Evolutionary conservation across 2,888 invertebrate species (phyloP).

Genomic region (Hecatera dysodea): DNA sequence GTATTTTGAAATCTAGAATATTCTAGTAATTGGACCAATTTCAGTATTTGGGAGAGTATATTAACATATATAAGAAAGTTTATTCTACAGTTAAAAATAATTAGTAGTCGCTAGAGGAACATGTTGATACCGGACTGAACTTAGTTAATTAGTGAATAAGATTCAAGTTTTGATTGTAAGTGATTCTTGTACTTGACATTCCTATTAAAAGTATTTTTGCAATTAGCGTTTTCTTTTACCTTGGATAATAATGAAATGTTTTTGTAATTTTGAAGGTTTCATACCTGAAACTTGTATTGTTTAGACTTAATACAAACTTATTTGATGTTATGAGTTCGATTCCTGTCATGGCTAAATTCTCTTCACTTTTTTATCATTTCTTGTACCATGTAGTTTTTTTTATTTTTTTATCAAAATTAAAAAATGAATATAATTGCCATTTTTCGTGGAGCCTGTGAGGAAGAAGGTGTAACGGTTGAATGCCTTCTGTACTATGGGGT

Average conservation of each 20-base stretch:
- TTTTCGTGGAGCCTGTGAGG: too few species aligned
- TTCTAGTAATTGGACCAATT: slow-evolving; percentile 34
- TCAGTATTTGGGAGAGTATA: slow-evolving; percentile 4
- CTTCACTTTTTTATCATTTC: neutral
- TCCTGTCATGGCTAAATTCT: neutral
- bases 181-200: slow-evolving; percentile 51
- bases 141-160: slow-evolving; percentile 40
- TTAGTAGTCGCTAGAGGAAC: slow-evolving; percentile 5
- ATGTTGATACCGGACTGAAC: slow-evolving; percentile 16
- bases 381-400: neutral
- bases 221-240: slow-evolving; percentile 30
- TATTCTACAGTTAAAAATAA: neutral
- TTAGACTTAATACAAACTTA: neutral
- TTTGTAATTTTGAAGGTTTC: slow-evolving; percentile 6
- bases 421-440: neutral
- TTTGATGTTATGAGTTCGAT: neutral
- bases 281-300: neutral
- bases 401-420: too few species aligned
- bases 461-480: too few species aligned
- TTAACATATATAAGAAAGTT: neutral
- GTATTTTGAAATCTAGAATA: neutral
- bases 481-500: neutral
- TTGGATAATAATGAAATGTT: neutral
- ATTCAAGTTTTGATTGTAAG: slow-evolving; percentile 23
- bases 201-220: slow-evolving; percentile 44